Evolutionary conservation across 2,888 invertebrate genomes (phyloP), one percentile per base, ranked within the genome.

Genomic region (Cheilosia soror): DNA sequence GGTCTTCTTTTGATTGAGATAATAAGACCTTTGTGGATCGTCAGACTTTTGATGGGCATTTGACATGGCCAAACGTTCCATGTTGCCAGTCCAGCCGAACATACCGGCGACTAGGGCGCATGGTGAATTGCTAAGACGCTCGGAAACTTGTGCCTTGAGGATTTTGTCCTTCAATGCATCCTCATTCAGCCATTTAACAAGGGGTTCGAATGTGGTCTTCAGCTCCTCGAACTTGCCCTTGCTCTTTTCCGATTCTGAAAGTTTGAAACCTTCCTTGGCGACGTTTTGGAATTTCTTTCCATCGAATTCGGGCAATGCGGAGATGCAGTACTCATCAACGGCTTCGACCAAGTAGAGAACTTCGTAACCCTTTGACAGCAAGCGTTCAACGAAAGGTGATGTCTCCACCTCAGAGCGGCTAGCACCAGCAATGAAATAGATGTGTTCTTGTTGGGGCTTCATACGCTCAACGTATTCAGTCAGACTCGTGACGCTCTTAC

Each of bases 261-360:
- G 93, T 88, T 96, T 95, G 91, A 99, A 96, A 40, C 98, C 98
- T 93, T 99, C 99, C 93, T 99, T 99, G 88, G 99, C 99, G 69
- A 99, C 98, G 92, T 99, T 99, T 93, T 98, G 98, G 96, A 99
- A 99, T 93, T 98, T 99, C 93, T 98, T 98, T 71, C 98, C 98
- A 90, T 99, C 99, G 93, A 97, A 99, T 93, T 99, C 99, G 1
- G 99, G 98, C 92, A 99, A 93, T 57, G 98, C 96, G 65, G 98
- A 97, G 88, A 99, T 96, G 89, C 97, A 96, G 93, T 99, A 99
- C 93, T 99, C 99, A 93, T 99, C 99, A 60, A 99, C 98, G 40
- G 99, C 97, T 93, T 99, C 99, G 9, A 96, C 95, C 65, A 99
- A 94, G 92, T 96, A 99, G 85, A 99, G 93, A 75, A 99, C 98